Evolutionary conservation across 2,113 vertebrate species (phyloP).

Genomic region (Boleophthalmus pectinirostris): DNA sequence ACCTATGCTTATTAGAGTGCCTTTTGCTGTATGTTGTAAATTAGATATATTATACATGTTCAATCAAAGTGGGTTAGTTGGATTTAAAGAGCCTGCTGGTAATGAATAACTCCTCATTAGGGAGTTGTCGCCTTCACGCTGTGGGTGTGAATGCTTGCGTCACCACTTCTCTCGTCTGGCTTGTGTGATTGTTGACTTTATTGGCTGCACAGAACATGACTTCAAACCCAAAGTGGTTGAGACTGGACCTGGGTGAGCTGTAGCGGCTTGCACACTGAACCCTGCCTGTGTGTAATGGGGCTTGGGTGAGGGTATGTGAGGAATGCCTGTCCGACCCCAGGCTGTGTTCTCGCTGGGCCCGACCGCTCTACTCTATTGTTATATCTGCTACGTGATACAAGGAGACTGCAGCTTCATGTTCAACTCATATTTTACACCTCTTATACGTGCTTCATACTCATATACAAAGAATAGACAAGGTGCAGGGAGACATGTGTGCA

Average conservation of each 20-base stretch:
- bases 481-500: background rate
- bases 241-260: constrained; percentile 15
- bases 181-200: constrained; percentile 3
- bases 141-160: constrained; percentile 40
- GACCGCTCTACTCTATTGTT: constrained; percentile 5
- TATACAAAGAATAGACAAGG: background rate
- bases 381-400: constrained; percentile 13
- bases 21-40: too few species aligned
- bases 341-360: constrained; percentile 27
- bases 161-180: constrained; percentile 23
- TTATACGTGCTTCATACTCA: background rate
- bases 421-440: background rate
- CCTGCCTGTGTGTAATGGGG: constrained; percentile 15
- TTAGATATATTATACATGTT: background rate
- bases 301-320: constrained; percentile 39
- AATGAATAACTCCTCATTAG: constrained; percentile 22
- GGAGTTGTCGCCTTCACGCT: constrained; percentile 42
- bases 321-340: constrained; percentile 40
- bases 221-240: constrained; percentile 7
- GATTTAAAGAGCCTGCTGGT: constrained; percentile 7
- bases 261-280: constrained; percentile 3
- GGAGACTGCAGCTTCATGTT: background rate
- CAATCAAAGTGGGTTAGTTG: background rate
- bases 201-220: constrained; percentile 6
- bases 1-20: too few species aligned